phyloP scores from a whole-genome alignment of 2,888 invertebrate genomes.

The Seladonia tumulorum region DNA sequence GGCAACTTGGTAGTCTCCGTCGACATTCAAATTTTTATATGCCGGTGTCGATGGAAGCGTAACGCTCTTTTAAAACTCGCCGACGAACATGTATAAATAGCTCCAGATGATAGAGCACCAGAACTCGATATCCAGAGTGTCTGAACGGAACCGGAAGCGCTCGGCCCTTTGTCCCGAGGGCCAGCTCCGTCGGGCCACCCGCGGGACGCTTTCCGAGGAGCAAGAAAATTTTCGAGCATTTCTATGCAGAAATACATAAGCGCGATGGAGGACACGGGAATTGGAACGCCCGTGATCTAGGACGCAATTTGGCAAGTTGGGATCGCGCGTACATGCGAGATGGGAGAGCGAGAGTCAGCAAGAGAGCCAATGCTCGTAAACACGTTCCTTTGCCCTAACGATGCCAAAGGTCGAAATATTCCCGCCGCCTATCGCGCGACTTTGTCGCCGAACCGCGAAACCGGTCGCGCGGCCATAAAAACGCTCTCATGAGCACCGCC shows the following conservation, averaged over 20 bases:
- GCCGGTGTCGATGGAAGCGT: background rate
- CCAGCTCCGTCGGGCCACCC: background rate
- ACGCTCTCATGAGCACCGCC: background rate
- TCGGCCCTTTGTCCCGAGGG: conserved; percentile 12
- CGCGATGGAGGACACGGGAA: conserved; percentile 51
- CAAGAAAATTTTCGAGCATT: conserved; percentile 30
- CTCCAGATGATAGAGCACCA: background rate
- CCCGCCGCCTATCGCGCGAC: conserved; percentile 6
- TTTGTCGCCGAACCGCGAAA: conserved; percentile 16
- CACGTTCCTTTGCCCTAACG: conserved; percentile 41
- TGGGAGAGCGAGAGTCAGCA: conserved; percentile 32
- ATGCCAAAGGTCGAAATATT: conserved; percentile 46
- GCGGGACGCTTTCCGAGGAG: background rate
- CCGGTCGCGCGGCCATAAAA: background rate
- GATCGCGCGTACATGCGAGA: conserved; percentile 46
- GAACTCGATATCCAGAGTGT: background rate
- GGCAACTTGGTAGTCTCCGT: background rate
- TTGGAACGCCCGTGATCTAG: conserved; percentile 60
- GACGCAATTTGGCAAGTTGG: conserved; percentile 63
- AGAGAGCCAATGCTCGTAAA: conserved; percentile 58
- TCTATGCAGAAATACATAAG: conserved; percentile 49
- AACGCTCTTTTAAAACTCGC: background rate
- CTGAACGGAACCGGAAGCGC: conserved; percentile 30
- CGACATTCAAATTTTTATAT: background rate
- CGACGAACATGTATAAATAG: background rate